Evolutionary conservation across 2,797 vertebrate species (phyloP), one percentile per base, ranked within the genome.

Genomic region (Anguilla obscura): DNA sequence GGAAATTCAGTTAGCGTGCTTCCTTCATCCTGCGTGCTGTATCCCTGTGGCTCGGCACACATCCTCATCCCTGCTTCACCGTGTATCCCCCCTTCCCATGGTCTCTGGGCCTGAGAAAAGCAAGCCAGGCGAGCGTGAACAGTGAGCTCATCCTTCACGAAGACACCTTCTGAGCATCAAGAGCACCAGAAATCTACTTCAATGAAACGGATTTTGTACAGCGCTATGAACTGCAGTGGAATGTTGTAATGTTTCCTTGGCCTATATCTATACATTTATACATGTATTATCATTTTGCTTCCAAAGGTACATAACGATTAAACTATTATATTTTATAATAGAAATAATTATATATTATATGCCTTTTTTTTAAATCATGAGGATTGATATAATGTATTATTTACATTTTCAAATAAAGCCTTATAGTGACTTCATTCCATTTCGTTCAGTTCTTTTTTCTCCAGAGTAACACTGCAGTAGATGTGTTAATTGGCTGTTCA

Each of bases 1-100:
- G 63, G 82, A 79, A 33, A 24, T 84, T 79, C 84, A 84, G 56
- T 89, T 87, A 63, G 69, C 83, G 56, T 87, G 84, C 84, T 89
- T 89, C 84, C 79, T 74, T 63, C 7, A 50, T 50, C 40, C 5
- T 10, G 79, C 45, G 9, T 12, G 10, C 45, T 9, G 45, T 45
- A 50, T 82, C 24, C 45, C 24, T n/a, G 45, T 7, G 74, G 45
- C 45, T 50, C 24, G 40, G 8, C 21, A 21, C 45, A 79, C 5
- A 45, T 14, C 36, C 45, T 6, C 21, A 9, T 82, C 2, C 79
- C 79, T n/a, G 40, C 45, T 18, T 14, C 21, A n/a, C 79, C 45
- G 10, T 50, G 12, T 50, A 8, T 82, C 79, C 45, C 18, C 79
- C 18, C 79, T 80, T 80, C 36, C 76, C 8, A 9, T n/a, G 45